These are phyloP conservation scores for Poeciliopsis turrubarensis DNA, from an alignment of 2,113 vertebrate species.

Conservation along the genomic window DNA sequence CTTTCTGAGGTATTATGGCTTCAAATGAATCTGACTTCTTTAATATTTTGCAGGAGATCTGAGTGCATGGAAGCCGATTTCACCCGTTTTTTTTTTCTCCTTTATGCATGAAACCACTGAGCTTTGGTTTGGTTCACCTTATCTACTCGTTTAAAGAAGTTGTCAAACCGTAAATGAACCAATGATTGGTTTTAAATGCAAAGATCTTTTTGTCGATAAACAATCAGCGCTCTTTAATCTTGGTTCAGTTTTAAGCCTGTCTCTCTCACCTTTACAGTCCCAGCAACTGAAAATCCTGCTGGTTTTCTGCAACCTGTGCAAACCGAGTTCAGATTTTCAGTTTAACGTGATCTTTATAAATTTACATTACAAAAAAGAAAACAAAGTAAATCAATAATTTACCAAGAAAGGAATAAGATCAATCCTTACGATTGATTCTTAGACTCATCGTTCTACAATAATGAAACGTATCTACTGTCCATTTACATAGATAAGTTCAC, in stretches of 20 bases:
- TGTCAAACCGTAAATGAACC: constrained; percentile 24
- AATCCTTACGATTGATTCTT: too few species aligned
- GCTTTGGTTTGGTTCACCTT: neutral
- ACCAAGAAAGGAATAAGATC: too few species aligned
- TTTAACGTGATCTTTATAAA: too few species aligned
- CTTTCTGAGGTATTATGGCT: too few species aligned
- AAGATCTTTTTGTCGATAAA: constrained; percentile 57
- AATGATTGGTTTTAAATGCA: constrained; percentile 25
- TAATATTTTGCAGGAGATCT: too few species aligned
- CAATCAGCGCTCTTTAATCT: constrained; percentile 55
- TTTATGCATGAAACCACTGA: neutral
- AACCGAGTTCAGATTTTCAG: neutral
- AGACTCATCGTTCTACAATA: too few species aligned
- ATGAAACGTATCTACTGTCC: too few species aligned
- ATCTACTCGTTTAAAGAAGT: constrained; percentile 13
- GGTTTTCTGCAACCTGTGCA: constrained; percentile 11
- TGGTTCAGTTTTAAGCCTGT: neutral
- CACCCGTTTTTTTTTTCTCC: neutral
- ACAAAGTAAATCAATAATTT: too few species aligned
- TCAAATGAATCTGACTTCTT: too few species aligned
- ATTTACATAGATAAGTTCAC: too few species aligned
- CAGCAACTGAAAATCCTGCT: constrained; percentile 4
- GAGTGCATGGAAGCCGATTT: neutral
- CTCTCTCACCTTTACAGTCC: constrained; percentile 24
- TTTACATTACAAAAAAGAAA: too few species aligned